These are phyloP conservation scores for Notoglanidium macrostoma DNA, from an alignment of 2,797 vertebrate species.

Conservation along the genomic window DNA sequence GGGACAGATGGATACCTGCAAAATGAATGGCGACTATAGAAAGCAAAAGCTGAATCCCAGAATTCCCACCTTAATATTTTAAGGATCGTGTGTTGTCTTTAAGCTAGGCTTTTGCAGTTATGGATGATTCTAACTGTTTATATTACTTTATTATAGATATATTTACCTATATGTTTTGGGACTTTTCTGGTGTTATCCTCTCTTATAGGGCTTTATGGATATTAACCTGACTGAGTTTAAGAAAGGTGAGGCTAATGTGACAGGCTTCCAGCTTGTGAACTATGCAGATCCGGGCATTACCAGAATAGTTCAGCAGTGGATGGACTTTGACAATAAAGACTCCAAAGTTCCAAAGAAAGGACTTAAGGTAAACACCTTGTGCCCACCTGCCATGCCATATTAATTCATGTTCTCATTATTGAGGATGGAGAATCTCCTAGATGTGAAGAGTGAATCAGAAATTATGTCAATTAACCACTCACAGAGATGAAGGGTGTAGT, in stretches of 20 bases:
- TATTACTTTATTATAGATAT: background rate
- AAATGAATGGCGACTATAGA: no score
- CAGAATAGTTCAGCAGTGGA: constrained; percentile 91
- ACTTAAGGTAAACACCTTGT: constrained; percentile 79
- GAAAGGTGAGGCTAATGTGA: constrained; percentile 94
- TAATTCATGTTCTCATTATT: background rate
- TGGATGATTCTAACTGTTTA: background rate
- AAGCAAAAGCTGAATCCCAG: no score
- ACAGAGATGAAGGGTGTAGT: background rate
- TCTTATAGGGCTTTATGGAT: constrained; percentile 92
- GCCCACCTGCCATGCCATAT: background rate
- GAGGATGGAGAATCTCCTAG: background rate
- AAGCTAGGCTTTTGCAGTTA: background rate
- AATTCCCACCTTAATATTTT: background rate
- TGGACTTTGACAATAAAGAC: constrained; percentile 91
- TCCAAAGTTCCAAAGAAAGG: constrained; percentile 87
- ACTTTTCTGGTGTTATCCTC: constrained; percentile 10
- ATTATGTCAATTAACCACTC: background rate
- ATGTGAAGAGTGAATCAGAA: constrained; percentile 19
- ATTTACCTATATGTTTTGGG: background rate
- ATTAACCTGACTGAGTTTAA: constrained; percentile 93
- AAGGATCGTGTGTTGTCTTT: background rate
- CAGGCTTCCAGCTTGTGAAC: constrained; percentile 96
- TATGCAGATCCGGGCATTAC: constrained; percentile 85
- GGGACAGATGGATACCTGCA: no score